A percentile compares a stretch with the other conserved stretches of the same genome.
These are phyloP conservation scores for Ichneumoninae sp. DNA, from an alignment of 2,888 invertebrate genomes.

Conservation along the genomic window DNA sequence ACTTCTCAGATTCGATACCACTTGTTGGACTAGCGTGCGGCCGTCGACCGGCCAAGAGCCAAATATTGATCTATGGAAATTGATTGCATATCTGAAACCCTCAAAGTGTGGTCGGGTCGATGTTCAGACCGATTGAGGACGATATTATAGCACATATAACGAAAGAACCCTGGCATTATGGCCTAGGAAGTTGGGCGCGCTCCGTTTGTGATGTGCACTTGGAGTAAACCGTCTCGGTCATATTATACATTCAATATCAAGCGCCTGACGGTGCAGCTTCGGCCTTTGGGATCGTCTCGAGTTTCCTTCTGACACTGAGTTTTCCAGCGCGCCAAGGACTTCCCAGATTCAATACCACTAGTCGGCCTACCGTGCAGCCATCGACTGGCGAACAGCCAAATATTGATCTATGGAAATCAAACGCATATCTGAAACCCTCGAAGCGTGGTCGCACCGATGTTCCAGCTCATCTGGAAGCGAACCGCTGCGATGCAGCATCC, in stretches of 20 bases:
- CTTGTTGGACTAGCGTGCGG: neutral
- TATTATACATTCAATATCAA: conserved; percentile 3
- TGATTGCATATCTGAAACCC: neutral
- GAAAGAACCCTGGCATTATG: neutral
- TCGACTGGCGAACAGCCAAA: neutral
- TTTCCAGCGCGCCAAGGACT: conserved; percentile 2
- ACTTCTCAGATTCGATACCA: neutral
- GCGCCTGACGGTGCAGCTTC: conserved; percentile 6
- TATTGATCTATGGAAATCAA: neutral
- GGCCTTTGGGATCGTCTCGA: neutral
- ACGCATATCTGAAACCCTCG: neutral
- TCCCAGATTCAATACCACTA: neutral
- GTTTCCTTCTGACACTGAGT: neutral
- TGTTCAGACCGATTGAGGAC: neutral
- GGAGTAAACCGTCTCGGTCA: conserved; percentile 61
- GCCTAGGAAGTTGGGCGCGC: neutral
- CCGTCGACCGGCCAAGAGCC: no score
- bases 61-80: neutral
- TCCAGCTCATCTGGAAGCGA: conserved; percentile 9
- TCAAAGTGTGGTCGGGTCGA: neutral
- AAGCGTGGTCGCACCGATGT: neutral
- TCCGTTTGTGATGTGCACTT: conserved; percentile 51
- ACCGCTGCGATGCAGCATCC: conserved; percentile 1
- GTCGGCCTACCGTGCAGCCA: neutral
- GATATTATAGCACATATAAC: conserved; percentile 7